Base-by-base conservation (phyloP, 2,797 vertebrate genomes). In the Morus bassanus region DNA sequence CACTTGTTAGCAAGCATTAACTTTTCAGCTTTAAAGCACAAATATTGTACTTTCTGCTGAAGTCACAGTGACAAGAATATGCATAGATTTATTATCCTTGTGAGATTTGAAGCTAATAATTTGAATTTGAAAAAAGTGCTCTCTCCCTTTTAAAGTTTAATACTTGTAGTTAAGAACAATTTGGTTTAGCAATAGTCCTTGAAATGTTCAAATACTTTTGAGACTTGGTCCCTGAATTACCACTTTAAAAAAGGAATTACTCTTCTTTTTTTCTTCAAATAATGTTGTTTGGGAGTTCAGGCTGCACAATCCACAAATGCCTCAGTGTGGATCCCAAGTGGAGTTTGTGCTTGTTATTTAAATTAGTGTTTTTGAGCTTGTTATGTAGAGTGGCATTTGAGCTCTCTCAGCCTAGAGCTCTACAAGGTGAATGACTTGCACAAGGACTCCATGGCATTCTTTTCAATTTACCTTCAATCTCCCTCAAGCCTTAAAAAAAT, bases 361-460 rank as follows among this genome's bases (percentile, higher is more conserved):
- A 96, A 97, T 95, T 82, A 93, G 86, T 88, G 85, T 6, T 85
- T 97, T 91, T 88, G 77, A 97, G 77, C 83, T 94, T 93, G 92
- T 96, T 97, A 95, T 69, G 69, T 85, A 78, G 93, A 97, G 93
- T 85, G 87, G 90, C 80, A 88, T 95, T 95, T 93, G 94, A 97
- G 97, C 61, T 56, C 57, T 91, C 91, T 90, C 87, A 91, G 77
- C 67, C 91, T 96, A 81, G 77, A 92, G 63, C 93, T 95, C 95
- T 95, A 63, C 93, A 78, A 90, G 95, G 96, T 97, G 91, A 97
- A 89, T 91, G 94, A 96, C 91, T 96, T 89, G 95, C 94, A 96
- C 76, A 91, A 96, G 88, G 91, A 95, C 95, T 97, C 75, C 65
- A 37, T 89, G 87, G 73, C 4, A 0, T 81, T 95, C 87, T 89